Evolutionary conservation across 2,113 vertebrate species (phyloP).

Genomic region (Leptosomus discolor): DNA sequence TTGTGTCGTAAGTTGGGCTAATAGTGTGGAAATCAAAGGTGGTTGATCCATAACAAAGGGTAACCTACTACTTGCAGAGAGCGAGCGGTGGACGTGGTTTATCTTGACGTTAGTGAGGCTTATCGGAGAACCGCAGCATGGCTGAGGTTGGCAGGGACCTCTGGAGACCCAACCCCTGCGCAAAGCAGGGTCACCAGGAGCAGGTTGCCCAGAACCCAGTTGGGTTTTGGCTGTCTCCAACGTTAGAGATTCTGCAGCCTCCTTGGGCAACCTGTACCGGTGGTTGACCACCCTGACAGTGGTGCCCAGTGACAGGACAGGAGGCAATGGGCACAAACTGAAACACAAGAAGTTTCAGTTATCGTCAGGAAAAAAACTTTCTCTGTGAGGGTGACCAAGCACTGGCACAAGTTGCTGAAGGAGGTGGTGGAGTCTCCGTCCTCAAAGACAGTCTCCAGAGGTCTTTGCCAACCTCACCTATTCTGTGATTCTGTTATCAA

Average conservation of each 20-base stretch:
- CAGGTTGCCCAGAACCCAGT: background rate
- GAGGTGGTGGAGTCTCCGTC: too few relatives aligned
- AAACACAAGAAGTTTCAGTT: too few relatives aligned
- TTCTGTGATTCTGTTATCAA: background rate
- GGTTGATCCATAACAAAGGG: background rate
- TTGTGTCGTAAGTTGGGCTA: background rate
- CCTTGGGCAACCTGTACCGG: background rate
- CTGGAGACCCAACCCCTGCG: background rate
- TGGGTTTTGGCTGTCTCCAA: background rate
- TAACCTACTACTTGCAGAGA: background rate
- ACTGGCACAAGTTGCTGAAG: too few relatives aligned
- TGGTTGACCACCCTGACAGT: background rate
- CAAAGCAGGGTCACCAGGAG: background rate
- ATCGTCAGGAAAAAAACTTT: too few relatives aligned
- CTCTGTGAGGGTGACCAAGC: too few relatives aligned
- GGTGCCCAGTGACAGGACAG: too few relatives aligned
- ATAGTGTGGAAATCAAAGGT: background rate
- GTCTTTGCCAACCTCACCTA: background rate
- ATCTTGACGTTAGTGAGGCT: background rate
- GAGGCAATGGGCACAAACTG: too few relatives aligned
- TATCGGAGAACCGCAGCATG: background rate
- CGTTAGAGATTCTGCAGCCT: background rate
- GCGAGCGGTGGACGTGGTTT: background rate
- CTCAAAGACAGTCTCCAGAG: too few relatives aligned
- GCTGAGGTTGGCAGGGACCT: background rate